Conservation (phyloP, 23 tunicate species). For the Ciona savignyi region DNA sequence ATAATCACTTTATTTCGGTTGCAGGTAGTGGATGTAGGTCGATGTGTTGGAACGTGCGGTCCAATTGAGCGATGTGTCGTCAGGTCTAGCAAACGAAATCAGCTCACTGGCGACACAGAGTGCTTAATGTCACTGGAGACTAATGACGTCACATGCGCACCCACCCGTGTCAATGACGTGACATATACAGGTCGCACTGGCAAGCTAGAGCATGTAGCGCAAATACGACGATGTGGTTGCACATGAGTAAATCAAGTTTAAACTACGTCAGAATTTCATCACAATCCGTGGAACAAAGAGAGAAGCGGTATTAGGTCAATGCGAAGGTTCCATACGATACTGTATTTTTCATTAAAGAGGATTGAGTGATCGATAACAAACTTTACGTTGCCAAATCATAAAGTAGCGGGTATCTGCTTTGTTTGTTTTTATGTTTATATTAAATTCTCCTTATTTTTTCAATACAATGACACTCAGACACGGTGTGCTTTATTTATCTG, state of each 20-base stretch:
- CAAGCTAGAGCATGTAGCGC: conserved; percentile 17
- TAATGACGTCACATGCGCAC: conserved; percentile 68
- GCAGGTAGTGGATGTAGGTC: conserved; percentile 68
- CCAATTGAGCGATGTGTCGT: conserved; percentile 72
- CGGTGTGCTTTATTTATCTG: background rate
- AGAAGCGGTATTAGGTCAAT: too few relatives aligned
- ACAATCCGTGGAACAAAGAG: too few relatives aligned
- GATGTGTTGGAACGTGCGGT: conserved; percentile 69
- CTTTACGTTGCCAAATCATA: too few relatives aligned
- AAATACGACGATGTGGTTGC: conserved; percentile 80
- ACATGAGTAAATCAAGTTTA: too few relatives aligned
- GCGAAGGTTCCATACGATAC: too few relatives aligned
- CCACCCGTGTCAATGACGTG: conserved; percentile 50
- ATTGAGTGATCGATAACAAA: too few relatives aligned
- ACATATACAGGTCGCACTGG: conserved; percentile 29
- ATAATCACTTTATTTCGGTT: background rate
- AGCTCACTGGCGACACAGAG: background rate
- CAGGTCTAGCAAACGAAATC: conserved; percentile 6
- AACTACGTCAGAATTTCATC: too few relatives aligned
- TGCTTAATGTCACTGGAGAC: conserved; percentile 84
- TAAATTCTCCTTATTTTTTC: too few relatives aligned
- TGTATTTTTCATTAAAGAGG: too few relatives aligned
- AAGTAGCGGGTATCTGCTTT: too few relatives aligned
- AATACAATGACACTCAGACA: background rate
- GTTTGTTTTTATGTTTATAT: too few relatives aligned